Evolutionary conservation across 2,797 vertebrate genomes (phyloP), one percentile per base, ranked within the genome.

Genomic region (Threskiornis aethiopicus): DNA sequence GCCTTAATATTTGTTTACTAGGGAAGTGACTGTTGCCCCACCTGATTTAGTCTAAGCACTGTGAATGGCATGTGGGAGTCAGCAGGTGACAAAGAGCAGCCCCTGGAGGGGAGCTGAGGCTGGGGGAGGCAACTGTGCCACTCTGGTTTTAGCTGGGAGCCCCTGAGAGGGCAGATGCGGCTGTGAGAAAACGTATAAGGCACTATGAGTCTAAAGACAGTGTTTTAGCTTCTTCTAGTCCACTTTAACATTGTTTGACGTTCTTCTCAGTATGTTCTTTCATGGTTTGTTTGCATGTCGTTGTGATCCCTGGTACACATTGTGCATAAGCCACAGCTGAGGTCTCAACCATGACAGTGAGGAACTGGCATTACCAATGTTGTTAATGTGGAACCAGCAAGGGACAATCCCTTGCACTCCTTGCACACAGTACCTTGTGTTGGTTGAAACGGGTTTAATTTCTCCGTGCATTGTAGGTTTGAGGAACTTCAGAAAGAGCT

Each of bases 121-220:
- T 64, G 13, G 15, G 3, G 33, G 10, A 55, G 15, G 19, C 0
- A 3, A 8, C 25, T 20, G 6, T 37, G 8, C 4, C 8, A 6
- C 8, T 51, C 26, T 22, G 31, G 4, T 9, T 92, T 55, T 71
- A 59, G 19, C 16, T 61, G 13, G 25, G 51, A 64, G 5, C 5
- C 41, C 21, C 39, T 70, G 39, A 86, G 22, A 61, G 26, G 26
- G 16, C 7, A 55, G 13, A 17, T 51, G 22, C 6, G 31, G 5
- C 10, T 66, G 28, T 8, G 6, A 33, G 37, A 42, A 66, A 66
- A n/a, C 4, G 16, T 26, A 31, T 21, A 29, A 69, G 16, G 11
- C 7, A 20, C 17, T 81, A 4, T 2, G 4, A 51, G 12, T 20
- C 14, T 16, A 42, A 42, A 3, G 1, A 22, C 4, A 39, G 3